Conservation (phyloP, 2,888 invertebrate species). For the Cheilosia impressa region DNA sequence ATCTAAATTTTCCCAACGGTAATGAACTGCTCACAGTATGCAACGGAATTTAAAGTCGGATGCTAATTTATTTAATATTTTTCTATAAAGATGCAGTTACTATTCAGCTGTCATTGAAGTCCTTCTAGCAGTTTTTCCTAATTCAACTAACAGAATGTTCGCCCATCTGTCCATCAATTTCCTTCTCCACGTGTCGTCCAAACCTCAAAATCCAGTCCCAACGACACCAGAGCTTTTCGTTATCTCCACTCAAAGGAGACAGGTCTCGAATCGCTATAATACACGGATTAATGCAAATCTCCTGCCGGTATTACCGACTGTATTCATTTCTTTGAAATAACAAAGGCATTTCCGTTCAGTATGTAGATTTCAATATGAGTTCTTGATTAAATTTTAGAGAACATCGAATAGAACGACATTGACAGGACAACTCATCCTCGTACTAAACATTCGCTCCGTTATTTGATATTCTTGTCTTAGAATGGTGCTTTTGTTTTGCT, state of each 20-base stretch:
- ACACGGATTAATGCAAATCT: constrained; percentile 25
- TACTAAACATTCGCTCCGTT: too few species aligned
- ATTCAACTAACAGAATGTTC: background rate
- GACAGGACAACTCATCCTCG: background rate
- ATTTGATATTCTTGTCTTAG: background rate
- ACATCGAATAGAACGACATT: constrained; percentile 21
- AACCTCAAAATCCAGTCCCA: constrained; percentile 8
- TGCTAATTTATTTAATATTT: too few species aligned
- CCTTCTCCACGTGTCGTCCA: background rate
- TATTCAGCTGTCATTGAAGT: too few species aligned
- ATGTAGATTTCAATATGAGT: constrained; percentile 41
- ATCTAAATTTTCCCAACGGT: too few species aligned
- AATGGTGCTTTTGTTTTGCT: background rate
- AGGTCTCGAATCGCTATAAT: background rate
- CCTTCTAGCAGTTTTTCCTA: background rate
- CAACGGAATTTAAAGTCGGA: too few species aligned
- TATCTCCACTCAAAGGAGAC: background rate
- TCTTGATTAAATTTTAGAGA: constrained; percentile 66
- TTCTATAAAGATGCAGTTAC: too few species aligned
- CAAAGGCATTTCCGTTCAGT: constrained; percentile 36
- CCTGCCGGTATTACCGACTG: constrained; percentile 3
- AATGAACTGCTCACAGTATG: too few species aligned
- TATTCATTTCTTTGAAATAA: constrained; percentile 15
- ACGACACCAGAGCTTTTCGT: background rate
- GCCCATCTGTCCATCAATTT: background rate